Evolutionary conservation across 2,113 vertebrate genomes (phyloP).

Genomic region (Oncorhynchus keta): DNA sequence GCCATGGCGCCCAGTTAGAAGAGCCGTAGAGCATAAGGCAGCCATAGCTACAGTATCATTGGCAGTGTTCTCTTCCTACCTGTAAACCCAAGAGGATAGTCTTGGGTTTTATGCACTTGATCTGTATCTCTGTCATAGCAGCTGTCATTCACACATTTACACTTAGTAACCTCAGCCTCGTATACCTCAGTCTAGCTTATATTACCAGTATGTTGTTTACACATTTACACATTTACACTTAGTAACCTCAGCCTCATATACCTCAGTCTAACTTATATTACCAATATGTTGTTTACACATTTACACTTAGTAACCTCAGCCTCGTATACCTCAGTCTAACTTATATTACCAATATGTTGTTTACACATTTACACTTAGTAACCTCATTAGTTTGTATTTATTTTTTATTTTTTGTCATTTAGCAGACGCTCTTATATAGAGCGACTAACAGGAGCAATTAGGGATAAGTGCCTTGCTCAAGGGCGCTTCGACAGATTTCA

Average conservation of each 20-base stretch:
- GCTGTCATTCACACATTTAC: conserved; percentile 26
- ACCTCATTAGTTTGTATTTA: not conserved
- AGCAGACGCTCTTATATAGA: not conserved
- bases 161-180: conserved; percentile 1
- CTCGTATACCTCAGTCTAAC: too few relatives aligned
- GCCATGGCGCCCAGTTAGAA: conserved; percentile 22
- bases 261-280: too few relatives aligned
- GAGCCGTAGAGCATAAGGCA: conserved; percentile 10
- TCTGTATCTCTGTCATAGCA: not conserved
- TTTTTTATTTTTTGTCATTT: too few relatives aligned
- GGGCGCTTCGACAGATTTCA: too few relatives aligned
- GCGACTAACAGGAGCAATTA: not conserved
- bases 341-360: too few relatives aligned
- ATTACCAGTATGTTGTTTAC: too few relatives aligned
- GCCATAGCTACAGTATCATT: conserved; percentile 19
- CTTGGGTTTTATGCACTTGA: conserved; percentile 27
- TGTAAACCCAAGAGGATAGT: not conserved
- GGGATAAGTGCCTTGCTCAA: too few relatives aligned
- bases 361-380: conserved; percentile 15
- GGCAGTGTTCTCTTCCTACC: conserved; percentile 8
- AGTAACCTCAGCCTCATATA: too few relatives aligned
- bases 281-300: too few relatives aligned
- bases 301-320: too few relatives aligned
- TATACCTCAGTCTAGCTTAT: not conserved
- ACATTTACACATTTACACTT: too few relatives aligned